phyloP scores from a whole-genome alignment of 2,888 invertebrate species.

The Drosophila suboccidentalis region DNA sequence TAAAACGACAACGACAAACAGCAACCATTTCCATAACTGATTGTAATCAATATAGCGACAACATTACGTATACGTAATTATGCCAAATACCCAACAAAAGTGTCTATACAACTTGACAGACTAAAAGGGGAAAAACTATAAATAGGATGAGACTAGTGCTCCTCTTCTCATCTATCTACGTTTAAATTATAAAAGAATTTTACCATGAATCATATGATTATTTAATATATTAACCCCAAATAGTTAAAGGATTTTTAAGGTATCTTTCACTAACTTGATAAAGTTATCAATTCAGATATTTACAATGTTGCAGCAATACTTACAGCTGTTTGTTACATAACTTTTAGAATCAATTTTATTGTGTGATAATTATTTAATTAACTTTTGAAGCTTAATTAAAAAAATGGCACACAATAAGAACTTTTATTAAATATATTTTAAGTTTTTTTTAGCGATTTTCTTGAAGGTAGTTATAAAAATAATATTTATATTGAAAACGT shows the following conservation, averaged over 20 bases:
- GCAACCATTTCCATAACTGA: background rate
- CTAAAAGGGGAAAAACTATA: background rate
- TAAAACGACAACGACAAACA: constrained; percentile 20
- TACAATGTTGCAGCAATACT: constrained; percentile 15
- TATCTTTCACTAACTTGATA: no score
- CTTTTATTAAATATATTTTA: background rate
- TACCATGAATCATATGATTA: background rate
- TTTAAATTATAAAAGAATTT: background rate
- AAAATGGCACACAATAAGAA: background rate
- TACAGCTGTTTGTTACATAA: constrained; percentile 8
- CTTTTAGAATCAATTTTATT: background rate
- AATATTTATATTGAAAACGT: background rate
- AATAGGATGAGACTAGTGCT: background rate
- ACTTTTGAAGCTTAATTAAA: constrained; percentile 1
- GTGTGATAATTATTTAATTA: constrained; percentile 14
- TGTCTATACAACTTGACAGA: background rate
- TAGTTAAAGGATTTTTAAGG: background rate
- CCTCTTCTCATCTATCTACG: background rate
- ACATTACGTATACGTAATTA: constrained; percentile 50
- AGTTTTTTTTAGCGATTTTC: background rate
- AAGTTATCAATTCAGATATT: constrained; percentile 4
- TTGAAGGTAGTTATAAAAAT: background rate
- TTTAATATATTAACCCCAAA: background rate
- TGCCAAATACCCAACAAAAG: background rate
- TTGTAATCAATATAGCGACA: constrained; percentile 33